Evolutionary conservation across 2,113 vertebrate genomes (phyloP), one percentile per base, ranked within the genome.

Genomic region (Geococcyx californianus): DNA sequence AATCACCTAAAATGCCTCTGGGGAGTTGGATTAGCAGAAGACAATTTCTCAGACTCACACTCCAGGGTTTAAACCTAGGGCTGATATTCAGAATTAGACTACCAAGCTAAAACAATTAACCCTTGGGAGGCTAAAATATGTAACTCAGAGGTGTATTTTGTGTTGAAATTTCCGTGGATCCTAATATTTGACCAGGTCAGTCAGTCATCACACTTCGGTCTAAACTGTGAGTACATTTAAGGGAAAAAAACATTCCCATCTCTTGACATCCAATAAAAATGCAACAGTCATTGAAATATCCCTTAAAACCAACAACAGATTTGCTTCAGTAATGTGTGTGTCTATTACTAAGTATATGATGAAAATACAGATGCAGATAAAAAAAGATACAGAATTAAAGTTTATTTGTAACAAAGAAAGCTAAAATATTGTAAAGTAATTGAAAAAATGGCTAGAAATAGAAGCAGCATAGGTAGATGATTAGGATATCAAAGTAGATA

Each of bases 21-120:
- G 97, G 97, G 98, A 98, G 89, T 87, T 97, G 96, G 97, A 97
- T 98, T 98, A 98, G 97, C 95, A 97, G 97, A 98, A 98, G 98
- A 98, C 98, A 98, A 98, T 98, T 98, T 98, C 98, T 98, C 97
- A 98, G 97, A 98, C 97, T 97, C 95, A 95, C 97, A 98, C 98
- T 97, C 97, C 80, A 94, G 97, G 98, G 97, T 97, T 96, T 96
- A 97, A 98, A 98, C 88, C 96, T 94, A 81, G 69, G 83, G 72
- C 86, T 97, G 96, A 93, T 95, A 93, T 94, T 95, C 84, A 91
- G 90, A 96, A 96, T 95, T 93, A 97, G 97, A 91, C 85, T 88
- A 94, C 93, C 88, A 96, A 94, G 89, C 87, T 96, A 67, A 97
- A 88, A 97, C 93, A 96, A 96, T 98, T 97, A 97, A 96, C 97